These are phyloP conservation scores for Eledone cirrhosa DNA, from an alignment of 2,888 invertebrate species.

Conservation along the genomic window DNA sequence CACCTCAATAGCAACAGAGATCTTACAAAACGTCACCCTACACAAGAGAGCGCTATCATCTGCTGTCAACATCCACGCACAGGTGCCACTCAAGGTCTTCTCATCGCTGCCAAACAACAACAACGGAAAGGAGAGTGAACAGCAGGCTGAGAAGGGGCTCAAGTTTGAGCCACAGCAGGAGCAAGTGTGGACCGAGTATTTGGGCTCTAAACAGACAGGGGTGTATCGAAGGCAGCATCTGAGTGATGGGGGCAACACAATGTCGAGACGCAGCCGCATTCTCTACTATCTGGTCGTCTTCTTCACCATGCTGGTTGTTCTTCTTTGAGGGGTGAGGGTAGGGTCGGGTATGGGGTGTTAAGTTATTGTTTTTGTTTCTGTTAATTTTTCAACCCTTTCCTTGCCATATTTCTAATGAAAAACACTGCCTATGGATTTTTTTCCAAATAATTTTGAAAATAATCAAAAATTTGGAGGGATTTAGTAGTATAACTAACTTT, in stretches of 20 bases:
- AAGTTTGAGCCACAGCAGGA: not conserved
- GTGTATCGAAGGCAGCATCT: slow-evolving; percentile 4
- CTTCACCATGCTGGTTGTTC: slow-evolving; percentile 1
- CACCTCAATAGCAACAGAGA: not conserved
- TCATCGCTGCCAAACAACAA: not conserved
- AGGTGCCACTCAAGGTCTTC: not conserved
- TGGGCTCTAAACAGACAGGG: slow-evolving; percentile 7
- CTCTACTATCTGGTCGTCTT: slow-evolving; percentile 11
- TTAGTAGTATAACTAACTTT: no score
- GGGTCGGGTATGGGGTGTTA: no score
- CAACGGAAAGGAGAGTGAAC: not conserved
- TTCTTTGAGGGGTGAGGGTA: not conserved
- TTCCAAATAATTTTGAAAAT: no score
- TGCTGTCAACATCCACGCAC: not conserved
- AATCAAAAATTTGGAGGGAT: no score
- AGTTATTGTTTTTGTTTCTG: not conserved
- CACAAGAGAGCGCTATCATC: not conserved
- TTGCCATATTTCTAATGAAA: not conserved
- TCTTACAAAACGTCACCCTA: not conserved
- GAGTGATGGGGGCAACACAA: slow-evolving; percentile 8
- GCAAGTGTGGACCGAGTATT: slow-evolving; percentile 24
- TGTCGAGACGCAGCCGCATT: slow-evolving; percentile 19
- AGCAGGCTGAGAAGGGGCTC: not conserved
- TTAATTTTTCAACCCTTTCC: not conserved
- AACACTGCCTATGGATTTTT: not conserved